Percentiles rank a stretch among this genome's conserved stretches.
phyloP scores from a whole-genome alignment of 2,797 vertebrate species.

The Macropus fuliginosus region DNA sequence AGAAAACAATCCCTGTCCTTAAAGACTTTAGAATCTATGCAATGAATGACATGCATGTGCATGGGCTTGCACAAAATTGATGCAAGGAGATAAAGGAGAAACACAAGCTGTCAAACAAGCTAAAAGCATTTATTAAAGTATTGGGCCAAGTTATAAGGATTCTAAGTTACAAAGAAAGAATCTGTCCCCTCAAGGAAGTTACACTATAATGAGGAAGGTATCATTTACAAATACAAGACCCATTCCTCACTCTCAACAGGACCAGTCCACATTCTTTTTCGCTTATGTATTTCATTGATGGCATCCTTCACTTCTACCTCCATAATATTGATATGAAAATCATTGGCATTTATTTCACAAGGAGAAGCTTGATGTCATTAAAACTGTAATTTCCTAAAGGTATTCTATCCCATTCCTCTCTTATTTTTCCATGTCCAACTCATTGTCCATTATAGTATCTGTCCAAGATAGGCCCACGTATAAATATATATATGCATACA shows the following conservation, averaged over 20 bases:
- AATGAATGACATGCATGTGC: background rate
- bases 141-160: background rate
- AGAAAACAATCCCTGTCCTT: background rate
- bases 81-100: background rate
- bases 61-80: background rate
- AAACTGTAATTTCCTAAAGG: no score
- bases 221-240: background rate
- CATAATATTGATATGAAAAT: background rate
- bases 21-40: background rate
- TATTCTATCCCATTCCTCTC: no score
- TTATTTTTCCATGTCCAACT: no score
- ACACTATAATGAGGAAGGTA: background rate
- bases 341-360: no score
- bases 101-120: background rate
- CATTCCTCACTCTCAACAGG: background rate
- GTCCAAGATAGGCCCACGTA: no score
- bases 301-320: background rate
- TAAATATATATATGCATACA: no score
- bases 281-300: background rate
- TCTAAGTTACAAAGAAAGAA: background rate
- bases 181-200: background rate
- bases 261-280: background rate
- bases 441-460: no score
- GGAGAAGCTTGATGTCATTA: no score
- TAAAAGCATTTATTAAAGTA: background rate